Percentiles rank a stretch among this genome's conserved stretches.
Evolutionary conservation across 1,140 invertebrate genomes (phyloP).

Genomic region (Drosophila murphyi): DNA sequence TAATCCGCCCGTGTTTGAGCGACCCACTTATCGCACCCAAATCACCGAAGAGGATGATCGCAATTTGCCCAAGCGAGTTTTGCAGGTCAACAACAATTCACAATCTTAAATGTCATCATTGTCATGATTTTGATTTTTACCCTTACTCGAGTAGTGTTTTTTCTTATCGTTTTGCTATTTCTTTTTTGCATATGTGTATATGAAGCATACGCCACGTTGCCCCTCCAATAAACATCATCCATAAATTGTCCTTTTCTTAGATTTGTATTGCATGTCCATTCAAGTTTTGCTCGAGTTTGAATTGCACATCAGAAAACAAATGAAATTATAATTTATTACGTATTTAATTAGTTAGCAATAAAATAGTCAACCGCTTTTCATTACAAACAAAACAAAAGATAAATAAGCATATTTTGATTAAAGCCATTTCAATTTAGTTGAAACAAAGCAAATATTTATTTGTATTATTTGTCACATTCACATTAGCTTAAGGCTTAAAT

Average conservation of each 20-base stretch:
- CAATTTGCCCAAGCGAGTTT: constrained; percentile 95
- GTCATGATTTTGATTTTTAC: constrained; percentile 34
- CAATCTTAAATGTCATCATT: constrained; percentile 11
- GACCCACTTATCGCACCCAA: constrained; percentile 96
- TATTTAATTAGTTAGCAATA: constrained; percentile 7
- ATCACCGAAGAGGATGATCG: constrained; percentile 98
- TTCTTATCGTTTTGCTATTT: not conserved
- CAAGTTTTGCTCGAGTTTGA: constrained; percentile 48
- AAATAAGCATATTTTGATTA: constrained; percentile 16
- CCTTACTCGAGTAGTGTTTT: constrained; percentile 29
- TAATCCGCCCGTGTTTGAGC: constrained; percentile 93
- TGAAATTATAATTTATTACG: not conserved
- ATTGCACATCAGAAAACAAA: constrained; percentile 33
- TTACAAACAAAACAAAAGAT: not conserved
- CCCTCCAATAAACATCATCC: not conserved
- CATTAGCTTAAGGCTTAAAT: constrained; percentile 26
- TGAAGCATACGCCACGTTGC: constrained; percentile 54
- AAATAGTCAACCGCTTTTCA: not conserved
- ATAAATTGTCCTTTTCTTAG: constrained; percentile 28
- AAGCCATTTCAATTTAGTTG: constrained; percentile 25
- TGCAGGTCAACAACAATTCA: constrained; percentile 89
- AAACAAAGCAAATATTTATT: constrained; percentile 51
- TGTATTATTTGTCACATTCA: constrained; percentile 34
- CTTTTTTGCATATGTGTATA: constrained; percentile 36
- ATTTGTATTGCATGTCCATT: constrained; percentile 62